phyloP scores from a whole-genome alignment of 2,797 vertebrate genomes.

The Fundulus diaphanus region DNA sequence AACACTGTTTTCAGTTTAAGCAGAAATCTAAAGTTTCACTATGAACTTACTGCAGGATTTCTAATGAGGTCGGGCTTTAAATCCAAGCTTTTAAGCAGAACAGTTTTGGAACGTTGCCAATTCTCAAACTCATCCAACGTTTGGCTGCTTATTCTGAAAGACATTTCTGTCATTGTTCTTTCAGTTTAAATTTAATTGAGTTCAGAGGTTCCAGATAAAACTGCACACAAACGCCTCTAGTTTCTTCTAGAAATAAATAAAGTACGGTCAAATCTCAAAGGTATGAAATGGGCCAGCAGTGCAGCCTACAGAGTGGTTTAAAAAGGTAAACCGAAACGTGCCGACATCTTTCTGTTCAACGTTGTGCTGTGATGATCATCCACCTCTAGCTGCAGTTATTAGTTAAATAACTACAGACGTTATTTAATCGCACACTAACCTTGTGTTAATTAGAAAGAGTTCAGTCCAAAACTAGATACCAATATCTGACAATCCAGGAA shows the following conservation, averaged over 20 bases:
- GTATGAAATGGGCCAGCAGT: background rate
- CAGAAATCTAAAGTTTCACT: too few relatives aligned
- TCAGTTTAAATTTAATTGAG: background rate
- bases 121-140: too few relatives aligned
- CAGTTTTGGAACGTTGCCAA: background rate
- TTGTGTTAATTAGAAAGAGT: background rate
- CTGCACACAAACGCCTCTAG: too few relatives aligned
- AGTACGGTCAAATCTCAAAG: background rate
- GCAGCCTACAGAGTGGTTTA: background rate
- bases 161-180: background rate
- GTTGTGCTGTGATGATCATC: background rate
- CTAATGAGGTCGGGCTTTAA: too few relatives aligned
- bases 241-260: background rate
- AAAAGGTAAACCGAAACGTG: background rate
- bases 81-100: too few relatives aligned
- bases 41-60: too few relatives aligned
- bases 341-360: background rate
- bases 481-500: background rate
- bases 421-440: background rate
- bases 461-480: slow-evolving; percentile 24
- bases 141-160: too few relatives aligned
- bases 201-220: too few relatives aligned
- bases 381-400: background rate
- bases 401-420: background rate
- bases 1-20: too few relatives aligned